phyloP scores from a whole-genome alignment of 2,113 vertebrate species.

The Pachypanchax playfairii region DNA sequence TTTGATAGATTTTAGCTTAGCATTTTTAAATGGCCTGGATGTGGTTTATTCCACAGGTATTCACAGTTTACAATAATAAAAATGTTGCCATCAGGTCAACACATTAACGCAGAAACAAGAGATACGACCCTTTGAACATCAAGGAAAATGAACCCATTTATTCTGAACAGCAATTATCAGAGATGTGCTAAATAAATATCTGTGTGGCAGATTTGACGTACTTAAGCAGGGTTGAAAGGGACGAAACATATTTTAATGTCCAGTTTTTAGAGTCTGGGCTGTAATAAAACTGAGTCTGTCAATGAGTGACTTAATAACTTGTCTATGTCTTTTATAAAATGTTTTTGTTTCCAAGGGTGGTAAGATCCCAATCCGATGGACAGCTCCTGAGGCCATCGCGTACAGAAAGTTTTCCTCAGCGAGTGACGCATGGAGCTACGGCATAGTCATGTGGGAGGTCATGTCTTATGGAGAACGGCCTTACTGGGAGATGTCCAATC shows the following conservation, averaged over 20 bases:
- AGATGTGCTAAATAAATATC: neutral
- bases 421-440: conserved; percentile 94
- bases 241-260: neutral
- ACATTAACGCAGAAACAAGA: too few species aligned
- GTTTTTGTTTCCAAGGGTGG: conserved; percentile 84
- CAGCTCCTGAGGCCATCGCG: conserved; percentile 92
- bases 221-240: too few species aligned
- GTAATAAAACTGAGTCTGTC: neutral
- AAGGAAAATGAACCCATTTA: too few species aligned
- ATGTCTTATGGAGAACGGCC: conserved; percentile 97
- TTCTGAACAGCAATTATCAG: too few species aligned
- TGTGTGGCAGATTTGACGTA: neutral
- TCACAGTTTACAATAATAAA: neutral
- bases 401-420: conserved; percentile 96
- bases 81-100: too few species aligned
- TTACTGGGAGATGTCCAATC: conserved; percentile 99
- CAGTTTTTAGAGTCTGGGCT: neutral
- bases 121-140: too few species aligned
- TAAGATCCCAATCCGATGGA: conserved; percentile 97
- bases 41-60: neutral
- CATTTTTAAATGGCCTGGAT: neutral
- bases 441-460: conserved; percentile 99
- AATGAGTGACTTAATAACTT: neutral
- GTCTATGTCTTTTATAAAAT: neutral
- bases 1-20: neutral